phyloP scores from a whole-genome alignment of 2,113 vertebrate species.

The Rhagologus leucostigma region DNA sequence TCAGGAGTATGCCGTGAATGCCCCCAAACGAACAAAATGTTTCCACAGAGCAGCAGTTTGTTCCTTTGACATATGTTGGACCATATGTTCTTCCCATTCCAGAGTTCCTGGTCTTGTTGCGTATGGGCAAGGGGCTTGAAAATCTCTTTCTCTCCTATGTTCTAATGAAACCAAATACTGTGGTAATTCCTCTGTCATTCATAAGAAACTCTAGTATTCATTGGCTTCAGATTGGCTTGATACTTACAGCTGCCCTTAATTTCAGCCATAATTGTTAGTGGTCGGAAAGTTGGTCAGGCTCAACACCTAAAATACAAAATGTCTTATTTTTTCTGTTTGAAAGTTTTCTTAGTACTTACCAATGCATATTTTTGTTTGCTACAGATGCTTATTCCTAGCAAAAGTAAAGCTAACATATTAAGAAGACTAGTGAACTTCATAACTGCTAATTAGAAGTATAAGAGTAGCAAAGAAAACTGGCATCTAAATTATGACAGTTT shows the following conservation, averaged over 20 bases:
- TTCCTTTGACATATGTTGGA: background rate
- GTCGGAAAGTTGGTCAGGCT: background rate
- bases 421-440: background rate
- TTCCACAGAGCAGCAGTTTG: conserved; percentile 9
- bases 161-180: background rate
- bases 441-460: background rate
- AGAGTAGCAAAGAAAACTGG: background rate
- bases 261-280: background rate
- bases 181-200: background rate
- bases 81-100: conserved; percentile 6
- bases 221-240: background rate
- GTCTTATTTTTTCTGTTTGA: background rate
- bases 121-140: background rate
- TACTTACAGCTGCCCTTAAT: background rate
- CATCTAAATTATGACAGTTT: background rate
- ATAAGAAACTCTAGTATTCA: background rate
- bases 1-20: background rate
- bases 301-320: background rate
- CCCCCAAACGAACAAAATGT: background rate
- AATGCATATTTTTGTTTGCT: background rate
- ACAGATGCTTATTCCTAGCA: background rate
- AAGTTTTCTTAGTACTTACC: background rate
- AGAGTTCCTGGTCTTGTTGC: background rate
- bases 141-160: background rate
- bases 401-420: background rate